Evolutionary conservation across 2,113 vertebrate species (phyloP).

Genomic region (Varanus salvator): DNA sequence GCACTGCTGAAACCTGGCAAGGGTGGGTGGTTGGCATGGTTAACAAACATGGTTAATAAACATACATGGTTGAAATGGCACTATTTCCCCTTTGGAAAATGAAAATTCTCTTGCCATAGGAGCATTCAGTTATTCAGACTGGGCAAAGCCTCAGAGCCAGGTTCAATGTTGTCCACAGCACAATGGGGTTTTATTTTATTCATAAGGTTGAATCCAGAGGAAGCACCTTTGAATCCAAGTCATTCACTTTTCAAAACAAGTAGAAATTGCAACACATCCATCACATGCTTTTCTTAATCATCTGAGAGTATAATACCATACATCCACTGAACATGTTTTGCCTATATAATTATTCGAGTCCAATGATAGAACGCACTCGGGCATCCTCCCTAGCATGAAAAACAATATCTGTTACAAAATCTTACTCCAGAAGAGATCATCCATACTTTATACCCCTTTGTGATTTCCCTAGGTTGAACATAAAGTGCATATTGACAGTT

Average conservation of each 20-base stretch:
- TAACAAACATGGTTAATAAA: too few relatives aligned
- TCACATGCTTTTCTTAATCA: neutral
- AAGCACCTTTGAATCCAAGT: neutral
- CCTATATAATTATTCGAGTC: neutral
- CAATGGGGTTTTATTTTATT: neutral
- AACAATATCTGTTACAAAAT: neutral
- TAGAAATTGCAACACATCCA: neutral
- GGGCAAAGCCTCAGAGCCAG: neutral
- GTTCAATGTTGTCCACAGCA: neutral
- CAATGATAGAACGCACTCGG: neutral
- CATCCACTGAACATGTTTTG: neutral
- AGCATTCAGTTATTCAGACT: neutral
- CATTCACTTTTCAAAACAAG: neutral
- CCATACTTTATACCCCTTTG: neutral
- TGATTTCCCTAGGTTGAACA: neutral
- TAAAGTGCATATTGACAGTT: neutral
- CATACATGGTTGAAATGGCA: neutral
- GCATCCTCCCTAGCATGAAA: neutral
- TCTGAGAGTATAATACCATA: neutral
- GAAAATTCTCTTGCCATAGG: neutral
- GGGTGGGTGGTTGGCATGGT: too few relatives aligned
- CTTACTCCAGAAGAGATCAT: neutral
- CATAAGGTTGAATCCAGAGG: neutral
- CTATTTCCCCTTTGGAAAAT: neutral
- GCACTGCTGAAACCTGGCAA: too few relatives aligned